A percentile compares a stretch with the other conserved stretches of the same genome.
Conservation (phyloP, 2,113 vertebrate species). For the Mastomys coucha region DNA sequence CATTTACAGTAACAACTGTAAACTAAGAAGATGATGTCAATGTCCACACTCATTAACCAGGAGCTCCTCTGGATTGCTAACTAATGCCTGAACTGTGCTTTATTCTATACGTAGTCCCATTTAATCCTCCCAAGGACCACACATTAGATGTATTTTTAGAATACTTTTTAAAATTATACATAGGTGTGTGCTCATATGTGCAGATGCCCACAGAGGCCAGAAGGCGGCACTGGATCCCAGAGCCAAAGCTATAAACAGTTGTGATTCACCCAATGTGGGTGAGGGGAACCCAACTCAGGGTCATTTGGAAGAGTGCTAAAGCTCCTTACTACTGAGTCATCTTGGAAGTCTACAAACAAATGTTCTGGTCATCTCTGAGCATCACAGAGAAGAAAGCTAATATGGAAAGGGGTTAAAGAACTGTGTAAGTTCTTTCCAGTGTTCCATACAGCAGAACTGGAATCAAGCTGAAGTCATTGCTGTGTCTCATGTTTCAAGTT, state of each 20-base stretch:
- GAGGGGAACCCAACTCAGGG: background rate
- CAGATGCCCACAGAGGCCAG: background rate
- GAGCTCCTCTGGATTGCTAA: background rate
- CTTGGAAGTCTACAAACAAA: background rate
- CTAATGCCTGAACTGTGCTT: background rate
- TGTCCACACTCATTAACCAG: background rate
- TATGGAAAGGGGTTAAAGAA: background rate
- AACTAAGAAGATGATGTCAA: background rate
- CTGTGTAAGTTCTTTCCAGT: background rate
- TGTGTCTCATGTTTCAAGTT: background rate
- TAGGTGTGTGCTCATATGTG: background rate
- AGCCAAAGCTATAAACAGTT: too few relatives aligned
- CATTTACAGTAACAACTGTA: background rate
- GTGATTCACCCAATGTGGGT: background rate
- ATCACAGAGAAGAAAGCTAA: background rate
- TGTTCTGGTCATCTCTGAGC: background rate
- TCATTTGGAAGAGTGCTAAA: background rate
- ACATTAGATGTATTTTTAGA: background rate
- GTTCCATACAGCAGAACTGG: background rate
- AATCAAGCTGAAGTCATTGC: background rate
- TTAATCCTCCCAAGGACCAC: background rate
- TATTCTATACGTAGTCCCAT: background rate
- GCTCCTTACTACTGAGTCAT: background rate
- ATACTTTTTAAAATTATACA: background rate
- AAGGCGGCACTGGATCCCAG: background rate